Base-by-base conservation (phyloP, 2,888 invertebrate genomes). In the Eilema griseolum region DNA sequence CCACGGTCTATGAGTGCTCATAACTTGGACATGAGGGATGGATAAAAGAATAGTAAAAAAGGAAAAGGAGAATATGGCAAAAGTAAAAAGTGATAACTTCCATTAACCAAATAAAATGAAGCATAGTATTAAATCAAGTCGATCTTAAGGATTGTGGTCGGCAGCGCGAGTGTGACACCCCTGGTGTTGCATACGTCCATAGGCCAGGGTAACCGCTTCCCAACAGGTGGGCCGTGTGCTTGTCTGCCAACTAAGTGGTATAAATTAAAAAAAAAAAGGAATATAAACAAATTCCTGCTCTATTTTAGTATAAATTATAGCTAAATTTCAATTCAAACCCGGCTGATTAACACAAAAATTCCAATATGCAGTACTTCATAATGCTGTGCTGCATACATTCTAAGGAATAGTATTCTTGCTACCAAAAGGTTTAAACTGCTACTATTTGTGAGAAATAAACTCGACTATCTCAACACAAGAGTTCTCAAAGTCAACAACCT, bases 401-500 rank as follows among this genome's bases (percentile, higher is more conserved):
- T 16, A 41, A 16, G 16, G 41, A 46, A 46, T 20, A 20, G 20
- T 46, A 0, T 46, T 20, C 20, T 20, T 46, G 46, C 46, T 1
- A 46, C 7, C 20, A 7, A 52, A n/a, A 52, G 8, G 8, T 52
- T n/a, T n/a, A 52, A 52, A 52, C 10, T 3, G n/a, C n/a, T 52
- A 1, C 52, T 46, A 41, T 3, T 46, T 46, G 24, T n/a, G 0
- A 24, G 5, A 14, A 59, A 59, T 59, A 59, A 59, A 24, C 23
- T 23, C 24, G 14, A 20, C 31, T 61, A 28, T 61, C n/a, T 31
- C 3, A 3, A 37, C 24, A 26, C 52, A 28, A 52, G 31, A 28
- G 56, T 23, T 28, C n/a, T 52, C 23, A 23, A 59, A 57, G 28
- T 41, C 57, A 64, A 64, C 23, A 59, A 66, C 8, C 28, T 31